Evolutionary conservation across 2,113 vertebrate species (phyloP), one percentile per base, ranked within the genome.

Genomic region (Noturus placidus): DNA sequence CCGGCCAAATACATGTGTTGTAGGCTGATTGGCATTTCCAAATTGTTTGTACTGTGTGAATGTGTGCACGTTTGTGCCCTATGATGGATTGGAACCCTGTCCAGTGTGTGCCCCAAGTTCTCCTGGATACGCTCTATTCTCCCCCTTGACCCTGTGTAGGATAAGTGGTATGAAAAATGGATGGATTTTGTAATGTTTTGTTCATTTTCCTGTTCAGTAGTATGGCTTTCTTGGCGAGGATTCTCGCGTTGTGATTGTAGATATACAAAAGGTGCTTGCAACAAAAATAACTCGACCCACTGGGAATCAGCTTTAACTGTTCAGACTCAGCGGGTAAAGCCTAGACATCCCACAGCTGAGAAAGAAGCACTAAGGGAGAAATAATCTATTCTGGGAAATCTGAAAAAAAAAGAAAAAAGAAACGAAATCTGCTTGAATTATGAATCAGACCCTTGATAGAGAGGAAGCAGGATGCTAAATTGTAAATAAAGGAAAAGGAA

Each of bases 361-460:
- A 2, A 54, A 63, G 13, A 42, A 42, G n/a, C 50, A 57, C 20
- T 56, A 30, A 87, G 42, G 52, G 63, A 81, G 7, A 81, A 86
- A 61, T 30, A 79, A 86, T 46, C 38, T 76, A 65, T 69, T 84
- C 52, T 63, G 84, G 57, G 27, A 72, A 61, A 84, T 57, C 4
- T 4, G 11, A 52, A 70, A 33, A 33, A 33, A 33, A 69, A 54
- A 25, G 7, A 57, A 15, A 35, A 35, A 56, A 56, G 1, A 30
- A 61, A 77, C 33, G 5, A 33, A 83, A 57, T 86, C 69, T 81
- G 56, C 78, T 67, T 86, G 78, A 77, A 33, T 76, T 78, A 42
- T 83, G 57, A 77, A 70, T 80, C n/a, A 52, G 30, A 33, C n/a
- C 67, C 22, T 63, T 11, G 42, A 27, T 7, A 1, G 25, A 72